Evolutionary conservation across 2,888 invertebrate genomes (phyloP), one percentile per base, ranked within the genome.

Genomic region (Thymelicus sylvestris): DNA sequence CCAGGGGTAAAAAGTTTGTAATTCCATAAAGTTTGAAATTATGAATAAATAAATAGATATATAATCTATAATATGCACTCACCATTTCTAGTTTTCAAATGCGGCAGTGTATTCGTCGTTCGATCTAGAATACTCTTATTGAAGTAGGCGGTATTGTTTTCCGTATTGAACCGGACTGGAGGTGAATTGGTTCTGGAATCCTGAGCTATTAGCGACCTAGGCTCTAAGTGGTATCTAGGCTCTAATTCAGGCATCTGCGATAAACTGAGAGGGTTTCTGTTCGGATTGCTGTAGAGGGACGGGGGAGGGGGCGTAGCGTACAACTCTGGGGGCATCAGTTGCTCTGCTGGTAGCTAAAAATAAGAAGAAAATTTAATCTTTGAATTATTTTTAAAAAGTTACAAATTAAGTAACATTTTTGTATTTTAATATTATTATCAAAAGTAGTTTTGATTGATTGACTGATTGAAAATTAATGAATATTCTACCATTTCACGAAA

Each of bases 271-370:
- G 91, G 92, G 74, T 90, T 89, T 72, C 91, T 83, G 60, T 78
- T 84, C 0, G 87, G 87, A 76, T 89, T 86, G 74, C 87, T 88
- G 85, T 91, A 91, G 47, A 92, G 80, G 1, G 89, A 77, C 5
- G 91, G 87, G 0, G 88, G 88, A 4, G 88, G 86, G 0, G 89
- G 87, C 0, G 88, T 84, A 0, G 86, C 83, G 78, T 91, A 91
- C 6, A 92, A 73, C 73, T 93, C 90, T 8, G 92, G 91, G 0
- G 93, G 91, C 83, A 92, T 83, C n/a, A 93, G 80, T 61, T 93
- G 92, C 77, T 93, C 92, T 13, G 91, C 87, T 76, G 92, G 93
- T 1, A 93, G 75, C 93, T 92, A 78, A 6, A 80, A 82, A 57
- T 10, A 59, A 48, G 15, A 50, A 48, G 15, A 38, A 60, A 19